phyloP scores from a whole-genome alignment of 2,797 vertebrate genomes.

The Rhincodon typus region DNA sequence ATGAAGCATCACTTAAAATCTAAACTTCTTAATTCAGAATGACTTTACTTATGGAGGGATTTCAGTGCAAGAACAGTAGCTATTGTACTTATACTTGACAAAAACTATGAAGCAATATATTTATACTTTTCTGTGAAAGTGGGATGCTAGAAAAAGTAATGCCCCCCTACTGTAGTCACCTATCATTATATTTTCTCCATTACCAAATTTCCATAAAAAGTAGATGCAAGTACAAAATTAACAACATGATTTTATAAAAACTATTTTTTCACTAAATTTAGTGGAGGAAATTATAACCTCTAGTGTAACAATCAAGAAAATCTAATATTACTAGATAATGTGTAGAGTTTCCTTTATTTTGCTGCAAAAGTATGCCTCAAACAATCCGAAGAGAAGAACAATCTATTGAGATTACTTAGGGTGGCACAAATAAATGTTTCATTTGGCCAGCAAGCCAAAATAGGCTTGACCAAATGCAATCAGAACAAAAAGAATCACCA shows the following conservation, averaged over 20 bases:
- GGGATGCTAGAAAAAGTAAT: background rate
- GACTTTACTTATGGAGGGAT: no score
- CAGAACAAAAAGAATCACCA: no score
- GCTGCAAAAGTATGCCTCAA: background rate
- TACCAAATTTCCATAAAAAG: background rate
- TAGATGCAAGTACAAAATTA: background rate
- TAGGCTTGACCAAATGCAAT: no score
- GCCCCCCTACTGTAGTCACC: background rate
- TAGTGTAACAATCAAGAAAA: background rate
- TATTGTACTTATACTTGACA: background rate
- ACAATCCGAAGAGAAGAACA: no score
- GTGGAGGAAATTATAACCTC: background rate
- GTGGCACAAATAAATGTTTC: no score
- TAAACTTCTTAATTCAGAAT: background rate
- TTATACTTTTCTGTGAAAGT: background rate
- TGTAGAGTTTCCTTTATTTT: background rate
- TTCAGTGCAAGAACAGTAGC: no score
- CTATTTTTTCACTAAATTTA: background rate
- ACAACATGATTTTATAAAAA: background rate
- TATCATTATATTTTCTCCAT: background rate
- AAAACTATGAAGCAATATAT: background rate
- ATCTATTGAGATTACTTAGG: no score
- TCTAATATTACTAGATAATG: background rate
- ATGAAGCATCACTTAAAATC: background rate
- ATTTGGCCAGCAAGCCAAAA: no score